A percentile compares a stretch with the other conserved stretches of the same genome.
Conservation (phyloP, 2,888 invertebrate genomes). For the Megalurothrips usitatus region DNA sequence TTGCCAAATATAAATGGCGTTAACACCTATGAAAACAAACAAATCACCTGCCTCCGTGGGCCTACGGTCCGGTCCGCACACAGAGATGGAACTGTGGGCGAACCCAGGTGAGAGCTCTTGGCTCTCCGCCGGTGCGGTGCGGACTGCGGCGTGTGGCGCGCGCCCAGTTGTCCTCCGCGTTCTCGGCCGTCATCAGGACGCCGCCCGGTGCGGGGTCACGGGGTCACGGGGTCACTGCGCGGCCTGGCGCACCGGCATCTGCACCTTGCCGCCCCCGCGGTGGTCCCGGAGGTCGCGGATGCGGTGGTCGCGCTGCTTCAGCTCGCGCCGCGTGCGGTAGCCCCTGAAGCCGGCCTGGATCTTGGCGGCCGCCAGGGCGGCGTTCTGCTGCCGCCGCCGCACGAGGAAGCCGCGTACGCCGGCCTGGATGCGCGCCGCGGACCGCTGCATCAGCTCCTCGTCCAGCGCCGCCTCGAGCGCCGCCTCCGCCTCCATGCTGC, state of each 20-base stretch:
- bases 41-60: too few relatives aligned
- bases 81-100: too few relatives aligned
- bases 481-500: not conserved
- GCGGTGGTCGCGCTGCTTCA: conserved; percentile 23
- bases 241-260: not conserved
- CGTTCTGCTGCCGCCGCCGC: conserved; percentile 6
- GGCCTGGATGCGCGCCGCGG: conserved; percentile 41
- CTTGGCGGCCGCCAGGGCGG: conserved; percentile 38
- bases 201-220: not conserved
- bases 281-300: not conserved
- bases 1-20: not conserved
- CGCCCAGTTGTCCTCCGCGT: not conserved
- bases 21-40: too few relatives aligned
- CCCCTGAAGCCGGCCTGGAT: conserved; percentile 41
- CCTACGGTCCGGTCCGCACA: too few relatives aligned
- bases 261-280: too few relatives aligned
- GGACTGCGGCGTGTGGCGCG: too few relatives aligned
- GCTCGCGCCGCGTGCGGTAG: conserved; percentile 38
- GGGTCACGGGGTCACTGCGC: not conserved
- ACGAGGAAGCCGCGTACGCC: conserved; percentile 40
- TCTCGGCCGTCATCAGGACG: not conserved
- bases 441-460: conserved; percentile 30
- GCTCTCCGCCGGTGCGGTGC: too few relatives aligned
- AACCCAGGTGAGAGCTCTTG: too few relatives aligned
- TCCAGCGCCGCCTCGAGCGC: not conserved